A percentile compares a stretch with the other conserved stretches of the same genome.
Evolutionary conservation across 1,140 invertebrate genomes (phyloP).

Genomic region (Atta texana): DNA sequence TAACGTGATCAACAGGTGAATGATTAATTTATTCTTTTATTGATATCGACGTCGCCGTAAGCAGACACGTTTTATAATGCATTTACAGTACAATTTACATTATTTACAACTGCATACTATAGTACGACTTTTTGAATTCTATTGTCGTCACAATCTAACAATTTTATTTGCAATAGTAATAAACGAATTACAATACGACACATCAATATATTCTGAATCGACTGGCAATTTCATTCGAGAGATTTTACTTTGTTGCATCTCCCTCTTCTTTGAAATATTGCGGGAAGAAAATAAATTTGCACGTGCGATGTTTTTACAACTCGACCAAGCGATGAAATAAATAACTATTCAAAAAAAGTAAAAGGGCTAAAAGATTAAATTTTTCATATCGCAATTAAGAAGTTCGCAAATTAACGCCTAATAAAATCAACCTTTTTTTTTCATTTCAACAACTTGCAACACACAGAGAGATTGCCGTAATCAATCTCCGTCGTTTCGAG

Average conservation of each 20-base stretch:
- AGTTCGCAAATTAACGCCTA: not conserved
- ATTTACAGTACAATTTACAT: not conserved
- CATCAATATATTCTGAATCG: not conserved
- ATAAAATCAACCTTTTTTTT: conserved; percentile 14
- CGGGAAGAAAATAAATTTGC: conserved; percentile 9
- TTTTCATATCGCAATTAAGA: not conserved
- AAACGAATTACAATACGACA: not conserved
- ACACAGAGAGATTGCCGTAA: not conserved
- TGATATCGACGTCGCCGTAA: not conserved
- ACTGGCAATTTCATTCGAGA: not conserved
- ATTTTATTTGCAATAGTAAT: conserved; percentile 4
- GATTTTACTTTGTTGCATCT: not conserved
- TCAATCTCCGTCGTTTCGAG: not conserved
- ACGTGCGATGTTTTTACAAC: not conserved
- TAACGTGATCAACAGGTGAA: conserved; percentile 51
- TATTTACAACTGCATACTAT: not conserved
- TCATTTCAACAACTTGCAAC: not conserved
- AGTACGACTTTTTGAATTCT: not conserved
- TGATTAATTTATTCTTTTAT: conserved; percentile 38
- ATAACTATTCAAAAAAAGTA: not conserved
- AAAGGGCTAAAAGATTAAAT: conserved; percentile 23
- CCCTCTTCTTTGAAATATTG: not conserved
- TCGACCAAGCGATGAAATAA: not conserved
- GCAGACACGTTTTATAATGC: not conserved
- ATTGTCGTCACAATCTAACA: not conserved